These are phyloP conservation scores for Lysandra coridon DNA, from an alignment of 2,888 invertebrate genomes.

Conservation along the genomic window DNA sequence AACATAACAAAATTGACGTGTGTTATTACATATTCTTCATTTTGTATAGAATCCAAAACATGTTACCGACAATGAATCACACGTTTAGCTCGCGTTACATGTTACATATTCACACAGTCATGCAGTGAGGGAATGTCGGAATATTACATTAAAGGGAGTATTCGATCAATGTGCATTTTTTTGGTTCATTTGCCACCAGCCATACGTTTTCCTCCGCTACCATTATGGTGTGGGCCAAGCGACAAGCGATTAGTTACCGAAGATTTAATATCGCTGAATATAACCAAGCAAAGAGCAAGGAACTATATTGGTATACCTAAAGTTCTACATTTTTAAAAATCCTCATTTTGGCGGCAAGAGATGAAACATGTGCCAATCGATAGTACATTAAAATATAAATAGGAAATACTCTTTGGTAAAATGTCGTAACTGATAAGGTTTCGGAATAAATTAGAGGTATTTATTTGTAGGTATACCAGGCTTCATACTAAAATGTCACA, in stretches of 20 bases:
- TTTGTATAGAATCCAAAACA: slow-evolving; percentile 38
- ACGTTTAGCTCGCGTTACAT: slow-evolving; percentile 61
- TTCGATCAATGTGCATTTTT: slow-evolving; percentile 66
- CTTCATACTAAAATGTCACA: too few relatives aligned
- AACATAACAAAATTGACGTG: too few relatives aligned
- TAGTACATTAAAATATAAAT: too few relatives aligned
- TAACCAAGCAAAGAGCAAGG: background rate
- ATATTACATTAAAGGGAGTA: slow-evolving; percentile 62
- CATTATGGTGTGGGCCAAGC: slow-evolving; percentile 37
- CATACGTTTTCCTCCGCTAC: slow-evolving; percentile 52
- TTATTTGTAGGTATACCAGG: too few relatives aligned
- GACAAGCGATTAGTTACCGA: slow-evolving; percentile 29
- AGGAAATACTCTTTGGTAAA: background rate
- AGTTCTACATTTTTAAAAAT: too few relatives aligned
- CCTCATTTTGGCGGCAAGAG: too few relatives aligned
- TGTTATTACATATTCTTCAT: background rate
- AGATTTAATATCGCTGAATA: background rate
- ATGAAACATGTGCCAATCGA: too few relatives aligned
- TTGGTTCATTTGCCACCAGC: slow-evolving; percentile 68
- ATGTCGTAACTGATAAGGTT: too few relatives aligned
- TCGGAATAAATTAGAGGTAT: too few relatives aligned
- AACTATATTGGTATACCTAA: too few relatives aligned
- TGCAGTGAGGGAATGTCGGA: slow-evolving; percentile 52
- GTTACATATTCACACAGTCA: slow-evolving; percentile 70
- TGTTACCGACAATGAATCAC: slow-evolving; percentile 43